phyloP scores from a whole-genome alignment of 2,797 vertebrate species.

The Bucorvus abyssinicus region DNA sequence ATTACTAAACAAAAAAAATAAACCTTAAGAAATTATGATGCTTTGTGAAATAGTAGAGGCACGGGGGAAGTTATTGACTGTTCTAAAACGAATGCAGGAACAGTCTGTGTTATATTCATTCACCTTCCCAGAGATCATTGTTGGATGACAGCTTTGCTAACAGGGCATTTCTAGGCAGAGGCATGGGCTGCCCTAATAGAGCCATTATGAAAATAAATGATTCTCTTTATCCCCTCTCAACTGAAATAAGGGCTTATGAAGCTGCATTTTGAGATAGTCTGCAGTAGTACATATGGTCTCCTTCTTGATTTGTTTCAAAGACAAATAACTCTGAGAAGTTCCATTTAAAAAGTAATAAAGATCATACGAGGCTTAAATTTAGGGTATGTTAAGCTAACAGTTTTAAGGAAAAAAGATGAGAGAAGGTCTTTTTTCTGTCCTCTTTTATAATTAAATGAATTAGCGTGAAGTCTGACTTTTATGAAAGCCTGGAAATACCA shows the following conservation, averaged over 20 bases:
- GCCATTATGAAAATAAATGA: constrained; percentile 75
- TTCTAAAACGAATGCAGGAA: constrained; percentile 52
- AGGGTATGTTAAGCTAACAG: background rate
- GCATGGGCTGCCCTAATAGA: constrained; percentile 67
- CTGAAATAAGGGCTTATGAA: constrained; percentile 64
- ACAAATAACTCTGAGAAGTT: constrained; percentile 47
- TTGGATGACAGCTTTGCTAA: constrained; percentile 76
- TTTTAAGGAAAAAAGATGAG: background rate
- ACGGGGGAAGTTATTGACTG: constrained; percentile 54
- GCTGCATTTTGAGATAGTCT: constrained; percentile 60
- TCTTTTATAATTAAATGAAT: constrained; percentile 7
- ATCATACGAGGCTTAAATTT: constrained; percentile 1
- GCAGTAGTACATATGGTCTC: background rate
- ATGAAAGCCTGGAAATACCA: background rate
- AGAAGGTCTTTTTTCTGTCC: background rate
- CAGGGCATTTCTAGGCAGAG: constrained; percentile 71
- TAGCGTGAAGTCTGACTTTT: background rate
- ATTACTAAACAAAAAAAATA: constrained; percentile 61
- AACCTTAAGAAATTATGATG: constrained; percentile 66
- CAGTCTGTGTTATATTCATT: constrained; percentile 51
- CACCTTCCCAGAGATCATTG: constrained; percentile 57
- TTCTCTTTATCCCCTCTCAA: constrained; percentile 67
- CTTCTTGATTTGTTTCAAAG: constrained; percentile 54
- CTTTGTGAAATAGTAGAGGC: constrained; percentile 67
- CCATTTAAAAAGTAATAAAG: constrained; percentile 53